phyloP scores from a whole-genome alignment of 2,797 vertebrate species.

The Sciurus carolinensis region DNA sequence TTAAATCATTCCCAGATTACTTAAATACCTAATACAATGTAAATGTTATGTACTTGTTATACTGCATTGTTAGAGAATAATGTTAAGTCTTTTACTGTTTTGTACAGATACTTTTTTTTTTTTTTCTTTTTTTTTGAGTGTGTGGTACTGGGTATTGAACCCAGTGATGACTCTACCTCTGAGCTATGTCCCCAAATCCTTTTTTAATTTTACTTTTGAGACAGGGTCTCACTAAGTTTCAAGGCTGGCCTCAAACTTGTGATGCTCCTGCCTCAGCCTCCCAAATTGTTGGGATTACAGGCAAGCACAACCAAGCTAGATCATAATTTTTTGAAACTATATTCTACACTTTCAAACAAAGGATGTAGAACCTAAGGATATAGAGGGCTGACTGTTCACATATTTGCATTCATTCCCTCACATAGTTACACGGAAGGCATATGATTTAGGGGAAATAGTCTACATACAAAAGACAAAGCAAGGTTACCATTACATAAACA shows the following conservation, averaged over 20 bases:
- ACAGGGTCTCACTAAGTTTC: too few relatives aligned
- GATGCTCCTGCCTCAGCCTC: too few relatives aligned
- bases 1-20: neutral
- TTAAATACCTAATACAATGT: neutral
- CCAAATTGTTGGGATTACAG: too few relatives aligned
- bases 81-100: neutral
- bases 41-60: neutral
- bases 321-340: neutral
- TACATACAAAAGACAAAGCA: constrained; percentile 1
- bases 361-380: neutral
- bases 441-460: neutral
- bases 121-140: too few relatives aligned
- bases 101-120: neutral
- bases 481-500: constrained; percentile 32
- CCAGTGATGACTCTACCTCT: too few relatives aligned
- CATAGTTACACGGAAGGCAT: neutral
- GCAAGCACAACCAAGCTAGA: too few relatives aligned
- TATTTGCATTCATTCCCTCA: constrained; percentile 16
- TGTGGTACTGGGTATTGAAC: too few relatives aligned
- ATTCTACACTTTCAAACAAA: neutral
- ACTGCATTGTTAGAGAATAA: neutral
- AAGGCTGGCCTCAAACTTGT: too few relatives aligned
- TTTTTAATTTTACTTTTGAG: too few relatives aligned
- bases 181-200: too few relatives aligned
- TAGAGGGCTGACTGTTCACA: neutral